These are phyloP conservation scores for Adineta ricciae DNA, from an alignment of 2,888 invertebrate genomes.

Conservation along the genomic window DNA sequence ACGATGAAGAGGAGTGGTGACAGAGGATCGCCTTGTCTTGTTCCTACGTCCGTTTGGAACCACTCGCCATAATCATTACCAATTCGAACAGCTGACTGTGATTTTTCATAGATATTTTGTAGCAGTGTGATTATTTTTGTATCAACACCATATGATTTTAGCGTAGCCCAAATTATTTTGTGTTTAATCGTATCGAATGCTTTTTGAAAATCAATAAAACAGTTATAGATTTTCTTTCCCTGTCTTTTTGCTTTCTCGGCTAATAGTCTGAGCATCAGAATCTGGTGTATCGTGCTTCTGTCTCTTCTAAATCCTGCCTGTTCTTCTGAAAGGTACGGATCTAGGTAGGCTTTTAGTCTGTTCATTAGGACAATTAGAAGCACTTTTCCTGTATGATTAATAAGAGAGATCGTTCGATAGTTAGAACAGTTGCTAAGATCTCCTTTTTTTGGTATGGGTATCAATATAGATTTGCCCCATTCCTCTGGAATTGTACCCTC, in stretches of 20 bases:
- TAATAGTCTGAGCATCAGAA: neutral
- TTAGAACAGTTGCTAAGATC: too few species aligned
- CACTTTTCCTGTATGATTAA: too few species aligned
- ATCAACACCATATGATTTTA: too few species aligned
- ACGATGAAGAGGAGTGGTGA: neutral
- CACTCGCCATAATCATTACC: neutral
- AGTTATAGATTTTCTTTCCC: too few species aligned
- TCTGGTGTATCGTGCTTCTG: neutral
- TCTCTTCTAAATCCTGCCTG: neutral
- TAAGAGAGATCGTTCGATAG: too few species aligned
- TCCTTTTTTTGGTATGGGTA: neutral
- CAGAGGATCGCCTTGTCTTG: neutral
- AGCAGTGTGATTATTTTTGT: neutral
- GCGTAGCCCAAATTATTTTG: slow-evolving; percentile 1
- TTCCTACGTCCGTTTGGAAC: too few species aligned
- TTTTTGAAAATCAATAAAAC: too few species aligned
- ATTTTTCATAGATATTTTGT: slow-evolving; percentile 1
- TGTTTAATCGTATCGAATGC: slow-evolving; percentile 1
- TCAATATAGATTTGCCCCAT: slow-evolving; percentile 1
- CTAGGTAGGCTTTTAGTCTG: neutral
- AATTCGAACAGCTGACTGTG: neutral
- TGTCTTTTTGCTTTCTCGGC: neutral
- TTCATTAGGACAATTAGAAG: neutral
- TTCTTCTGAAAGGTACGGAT: neutral
- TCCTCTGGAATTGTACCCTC: neutral